These are phyloP conservation scores for Terrapene triunguis DNA, from an alignment of 2,113 vertebrate species.

Conservation along the genomic window DNA sequence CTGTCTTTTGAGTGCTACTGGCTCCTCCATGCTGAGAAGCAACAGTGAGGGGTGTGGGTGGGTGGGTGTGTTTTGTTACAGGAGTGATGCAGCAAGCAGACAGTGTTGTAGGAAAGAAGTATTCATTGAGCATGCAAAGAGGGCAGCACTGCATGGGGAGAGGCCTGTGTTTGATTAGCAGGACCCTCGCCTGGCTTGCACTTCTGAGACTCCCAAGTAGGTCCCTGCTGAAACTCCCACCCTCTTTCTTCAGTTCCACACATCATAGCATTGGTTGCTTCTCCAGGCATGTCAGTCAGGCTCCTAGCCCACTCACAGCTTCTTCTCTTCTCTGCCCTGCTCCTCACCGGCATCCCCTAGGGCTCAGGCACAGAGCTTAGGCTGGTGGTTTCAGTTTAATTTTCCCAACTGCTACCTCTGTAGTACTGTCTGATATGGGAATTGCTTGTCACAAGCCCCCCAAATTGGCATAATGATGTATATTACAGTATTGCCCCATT, in stretches of 20 bases:
- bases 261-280: neutral
- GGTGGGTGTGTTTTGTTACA: neutral
- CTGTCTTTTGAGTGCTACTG: neutral
- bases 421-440: no score
- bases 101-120: neutral
- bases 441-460: no score
- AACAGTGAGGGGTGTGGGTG: fast-evolving
- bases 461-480: neutral
- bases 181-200: neutral
- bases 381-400: no score
- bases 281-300: fast-evolving
- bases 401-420: no score
- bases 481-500: neutral
- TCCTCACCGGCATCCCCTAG: neutral
- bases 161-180: neutral
- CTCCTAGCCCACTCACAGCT: neutral
- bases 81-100: neutral
- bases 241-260: neutral
- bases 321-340: neutral
- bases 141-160: fast-evolving
- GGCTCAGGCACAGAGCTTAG: no score
- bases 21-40: neutral
- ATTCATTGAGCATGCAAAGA: neutral
- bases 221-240: neutral
- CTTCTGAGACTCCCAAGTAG: neutral